Percentiles rank a stretch among this genome's conserved stretches.
These are phyloP conservation scores for Enteromius thamalakanensis DNA, from an alignment of 2,797 vertebrate species.

Conservation along the genomic window DNA sequence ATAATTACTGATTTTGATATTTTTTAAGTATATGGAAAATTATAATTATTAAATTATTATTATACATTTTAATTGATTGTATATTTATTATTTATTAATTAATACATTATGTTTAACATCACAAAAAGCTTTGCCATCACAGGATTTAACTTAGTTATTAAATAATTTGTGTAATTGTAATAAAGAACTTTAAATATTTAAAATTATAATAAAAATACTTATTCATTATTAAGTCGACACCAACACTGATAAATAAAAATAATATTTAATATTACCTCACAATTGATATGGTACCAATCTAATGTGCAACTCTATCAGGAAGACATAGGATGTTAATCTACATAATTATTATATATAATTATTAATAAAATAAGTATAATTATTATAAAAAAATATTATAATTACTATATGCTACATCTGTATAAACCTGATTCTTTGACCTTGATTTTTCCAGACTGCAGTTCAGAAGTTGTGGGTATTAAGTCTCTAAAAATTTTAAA, in stretches of 20 bases:
- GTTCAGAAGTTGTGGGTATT: slow-evolving; percentile 77
- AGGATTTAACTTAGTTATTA: background rate
- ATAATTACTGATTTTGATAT: background rate
- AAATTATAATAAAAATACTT: background rate
- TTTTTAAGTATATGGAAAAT: background rate
- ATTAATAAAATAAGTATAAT: background rate
- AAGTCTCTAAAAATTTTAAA: slow-evolving; percentile 93
- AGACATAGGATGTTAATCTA: background rate
- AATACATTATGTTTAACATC: background rate
- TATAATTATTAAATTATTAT: background rate
- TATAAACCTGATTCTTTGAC: background rate
- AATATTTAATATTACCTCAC: background rate
- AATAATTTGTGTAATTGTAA: background rate
- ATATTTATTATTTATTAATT: background rate
- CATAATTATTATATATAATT: background rate
- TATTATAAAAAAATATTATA: background rate
- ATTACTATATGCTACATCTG: background rate
- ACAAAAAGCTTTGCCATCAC: background rate
- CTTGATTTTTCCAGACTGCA: slow-evolving; percentile 80
- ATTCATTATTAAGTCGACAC: background rate
- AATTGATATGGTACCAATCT: background rate
- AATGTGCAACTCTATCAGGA: background rate
- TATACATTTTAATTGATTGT: too few relatives aligned
- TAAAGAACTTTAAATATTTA: background rate
- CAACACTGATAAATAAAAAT: background rate